These are phyloP conservation scores for Chiloscyllium plagiosum DNA, from an alignment of 2,113 vertebrate species.

Conservation along the genomic window DNA sequence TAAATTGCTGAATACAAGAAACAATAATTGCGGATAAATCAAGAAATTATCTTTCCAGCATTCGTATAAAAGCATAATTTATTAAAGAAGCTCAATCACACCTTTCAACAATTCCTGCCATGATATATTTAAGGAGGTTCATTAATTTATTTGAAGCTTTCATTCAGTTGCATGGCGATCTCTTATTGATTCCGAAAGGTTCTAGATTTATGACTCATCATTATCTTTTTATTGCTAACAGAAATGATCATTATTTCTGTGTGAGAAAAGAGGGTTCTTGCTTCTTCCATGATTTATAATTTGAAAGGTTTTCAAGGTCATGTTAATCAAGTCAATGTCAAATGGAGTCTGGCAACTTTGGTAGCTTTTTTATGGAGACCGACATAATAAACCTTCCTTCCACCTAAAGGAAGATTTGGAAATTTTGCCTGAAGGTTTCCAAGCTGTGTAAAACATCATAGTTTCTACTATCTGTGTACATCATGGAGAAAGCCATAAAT, in stretches of 20 bases:
- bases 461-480: background rate
- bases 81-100: constrained; percentile 14
- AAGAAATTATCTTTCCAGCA: background rate
- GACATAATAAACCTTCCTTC: background rate
- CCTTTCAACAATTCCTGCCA: background rate
- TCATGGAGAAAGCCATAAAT: too few relatives aligned
- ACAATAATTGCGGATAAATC: constrained; percentile 13
- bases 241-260: constrained; percentile 29
- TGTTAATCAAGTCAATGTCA: constrained; percentile 34
- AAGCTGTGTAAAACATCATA: background rate
- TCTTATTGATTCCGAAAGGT: background rate
- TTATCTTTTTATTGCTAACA: background rate
- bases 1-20: background rate
- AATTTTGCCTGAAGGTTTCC: background rate
- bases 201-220: background rate
- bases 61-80: background rate
- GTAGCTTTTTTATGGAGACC: background rate
- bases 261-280: background rate
- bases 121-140: background rate
- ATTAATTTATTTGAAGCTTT: constrained; percentile 18
- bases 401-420: background rate
- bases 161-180: background rate
- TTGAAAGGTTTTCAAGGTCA: constrained; percentile 34
- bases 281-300: background rate
- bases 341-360: constrained; percentile 3